phyloP scores from a whole-genome alignment of 1,140 invertebrate species.

The Papilio glaucus region DNA sequence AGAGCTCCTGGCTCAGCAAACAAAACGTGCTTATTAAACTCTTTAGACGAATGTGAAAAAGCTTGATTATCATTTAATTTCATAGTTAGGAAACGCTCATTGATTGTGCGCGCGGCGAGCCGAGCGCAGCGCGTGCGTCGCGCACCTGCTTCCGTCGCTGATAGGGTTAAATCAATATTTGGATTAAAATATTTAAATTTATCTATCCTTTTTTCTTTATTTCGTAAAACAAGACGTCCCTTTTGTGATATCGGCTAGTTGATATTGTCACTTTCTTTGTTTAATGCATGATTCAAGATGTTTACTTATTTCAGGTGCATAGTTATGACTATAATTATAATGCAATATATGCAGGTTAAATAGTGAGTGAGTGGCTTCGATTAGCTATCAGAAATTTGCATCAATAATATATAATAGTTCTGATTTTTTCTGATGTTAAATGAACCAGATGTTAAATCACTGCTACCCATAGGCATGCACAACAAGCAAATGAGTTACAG shows the following conservation, averaged over 20 bases:
- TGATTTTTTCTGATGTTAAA: no score
- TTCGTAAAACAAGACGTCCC: conserved; percentile 38
- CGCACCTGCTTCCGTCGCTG: conserved; percentile 77
- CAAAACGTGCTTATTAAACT: conserved; percentile 75
- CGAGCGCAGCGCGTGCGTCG: conserved; percentile 73
- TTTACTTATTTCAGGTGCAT: conserved; percentile 17
- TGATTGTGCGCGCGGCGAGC: conserved; percentile 60
- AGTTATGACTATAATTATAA: conserved; percentile 1
- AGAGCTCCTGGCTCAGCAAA: conserved; percentile 48
- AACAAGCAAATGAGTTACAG: no score
- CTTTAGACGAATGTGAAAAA: conserved; percentile 78
- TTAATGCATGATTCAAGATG: conserved; percentile 11
- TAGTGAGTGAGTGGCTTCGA: background rate
- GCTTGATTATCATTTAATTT: conserved; percentile 83
- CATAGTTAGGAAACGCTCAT: conserved; percentile 78
- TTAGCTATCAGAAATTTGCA: background rate
- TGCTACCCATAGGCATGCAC: no score
- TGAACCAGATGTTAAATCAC: no score
- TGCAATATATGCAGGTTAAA: background rate
- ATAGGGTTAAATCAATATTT: conserved; percentile 82
- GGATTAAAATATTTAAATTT: conserved; percentile 71
- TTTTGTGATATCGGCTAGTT: conserved; percentile 24
- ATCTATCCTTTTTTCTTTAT: conserved; percentile 60
- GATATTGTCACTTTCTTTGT: conserved; percentile 33
- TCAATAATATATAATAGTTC: no score